Evolutionary conservation across 2,113 vertebrate genomes (phyloP).

Genomic region (Hippocampus zosterae): DNA sequence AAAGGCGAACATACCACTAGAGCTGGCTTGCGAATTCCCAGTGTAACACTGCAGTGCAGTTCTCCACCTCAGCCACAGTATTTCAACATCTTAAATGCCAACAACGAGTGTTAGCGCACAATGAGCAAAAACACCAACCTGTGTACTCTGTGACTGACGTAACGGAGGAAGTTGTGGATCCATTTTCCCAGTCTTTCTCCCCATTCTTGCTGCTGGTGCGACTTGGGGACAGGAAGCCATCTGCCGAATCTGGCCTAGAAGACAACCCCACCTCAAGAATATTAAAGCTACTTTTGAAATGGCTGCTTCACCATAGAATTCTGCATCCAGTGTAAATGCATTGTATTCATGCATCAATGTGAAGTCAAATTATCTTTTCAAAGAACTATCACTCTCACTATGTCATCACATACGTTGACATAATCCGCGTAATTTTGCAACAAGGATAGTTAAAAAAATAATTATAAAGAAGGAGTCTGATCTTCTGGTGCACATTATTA

Average conservation of each 20-base stretch:
- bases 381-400: background rate
- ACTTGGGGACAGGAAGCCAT: slow-evolving; percentile 88
- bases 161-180: slow-evolving; percentile 92
- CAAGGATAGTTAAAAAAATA: background rate
- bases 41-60: background rate
- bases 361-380: background rate
- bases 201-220: slow-evolving; percentile 89
- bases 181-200: slow-evolving; percentile 98
- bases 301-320: slow-evolving; percentile 3
- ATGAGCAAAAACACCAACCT: slow-evolving; percentile 64
- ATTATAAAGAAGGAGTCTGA: background rate
- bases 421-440: background rate
- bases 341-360: background rate
- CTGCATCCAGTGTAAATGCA: background rate
- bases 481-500: background rate
- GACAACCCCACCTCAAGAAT: background rate
- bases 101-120: background rate
- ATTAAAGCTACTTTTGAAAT: slow-evolving; percentile 23
- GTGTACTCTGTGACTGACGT: slow-evolving; percentile 95
- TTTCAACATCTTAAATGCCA: background rate
- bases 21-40: background rate
- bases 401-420: background rate
- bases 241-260: slow-evolving; percentile 89
- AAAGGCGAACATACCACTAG: background rate
- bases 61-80: background rate